Conservation (phyloP, 2,888 invertebrate genomes). For the Euplagia quadripunctaria region DNA sequence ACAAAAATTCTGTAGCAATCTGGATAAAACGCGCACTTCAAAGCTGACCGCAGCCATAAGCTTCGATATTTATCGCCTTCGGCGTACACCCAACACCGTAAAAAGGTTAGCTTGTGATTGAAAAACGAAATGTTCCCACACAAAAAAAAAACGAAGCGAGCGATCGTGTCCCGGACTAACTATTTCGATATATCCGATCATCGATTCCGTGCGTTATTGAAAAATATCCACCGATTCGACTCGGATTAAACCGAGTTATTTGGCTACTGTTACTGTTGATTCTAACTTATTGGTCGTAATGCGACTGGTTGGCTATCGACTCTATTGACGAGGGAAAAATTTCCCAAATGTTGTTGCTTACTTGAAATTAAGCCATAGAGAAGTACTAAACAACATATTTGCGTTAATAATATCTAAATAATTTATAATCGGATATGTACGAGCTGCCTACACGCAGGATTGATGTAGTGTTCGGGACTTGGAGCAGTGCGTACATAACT, state of each 20-base stretch:
- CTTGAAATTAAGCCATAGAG: conserved; percentile 63
- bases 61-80: conserved; percentile 80
- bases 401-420: conserved; percentile 68
- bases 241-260: conserved; percentile 79
- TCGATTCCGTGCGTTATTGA: conserved; percentile 74
- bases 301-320: conserved; percentile 30
- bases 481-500: conserved; percentile 51
- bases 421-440: conserved; percentile 27
- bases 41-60: conserved; percentile 82
- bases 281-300: conserved; percentile 79
- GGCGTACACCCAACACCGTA: conserved; percentile 71
- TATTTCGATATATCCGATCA: conserved; percentile 53
- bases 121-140: conserved; percentile 82
- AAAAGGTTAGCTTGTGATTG: conserved; percentile 80
- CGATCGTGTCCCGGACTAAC: conserved; percentile 51
- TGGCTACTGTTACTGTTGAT: conserved; percentile 81
- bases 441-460: conserved; percentile 47
- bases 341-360: conserved; percentile 31
- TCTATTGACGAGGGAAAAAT: conserved; percentile 30
- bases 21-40: conserved; percentile 73
- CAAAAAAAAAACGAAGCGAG: conserved; percentile 65
- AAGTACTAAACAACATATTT: conserved; percentile 66
- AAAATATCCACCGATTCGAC: conserved; percentile 79
- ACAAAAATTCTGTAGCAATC: conserved; percentile 65
- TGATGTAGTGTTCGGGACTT: conserved; percentile 34